Conservation (phyloP, 2,888 invertebrate genomes). For the Acleris laterana region DNA sequence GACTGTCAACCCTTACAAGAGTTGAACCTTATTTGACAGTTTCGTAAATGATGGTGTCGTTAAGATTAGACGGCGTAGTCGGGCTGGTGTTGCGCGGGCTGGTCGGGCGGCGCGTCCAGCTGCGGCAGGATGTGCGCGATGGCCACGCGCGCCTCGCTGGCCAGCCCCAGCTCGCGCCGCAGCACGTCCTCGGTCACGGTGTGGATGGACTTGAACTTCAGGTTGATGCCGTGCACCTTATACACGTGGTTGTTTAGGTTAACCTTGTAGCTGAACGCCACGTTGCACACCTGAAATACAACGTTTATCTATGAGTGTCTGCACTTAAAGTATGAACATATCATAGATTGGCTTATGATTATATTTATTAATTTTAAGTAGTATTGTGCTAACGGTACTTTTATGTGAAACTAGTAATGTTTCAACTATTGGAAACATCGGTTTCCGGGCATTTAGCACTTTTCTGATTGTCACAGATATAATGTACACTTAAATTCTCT, state of each 20-base stretch:
- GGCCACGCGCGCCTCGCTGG: constrained; percentile 63
- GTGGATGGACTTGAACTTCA: constrained; percentile 81
- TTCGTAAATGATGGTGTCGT: neutral
- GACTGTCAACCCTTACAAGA: too few relatives aligned
- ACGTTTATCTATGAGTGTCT: too few relatives aligned
- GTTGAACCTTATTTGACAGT: too few relatives aligned
- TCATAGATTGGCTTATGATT: too few relatives aligned
- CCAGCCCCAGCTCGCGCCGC: constrained; percentile 67
- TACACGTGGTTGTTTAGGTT: constrained; percentile 80
- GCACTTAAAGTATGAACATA: too few relatives aligned
- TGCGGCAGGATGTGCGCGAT: constrained; percentile 72
- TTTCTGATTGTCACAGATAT: too few relatives aligned
- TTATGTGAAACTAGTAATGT: too few relatives aligned
- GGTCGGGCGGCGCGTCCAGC: constrained; percentile 61
- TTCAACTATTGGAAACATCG: too few relatives aligned
- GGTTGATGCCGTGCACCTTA: constrained; percentile 77
- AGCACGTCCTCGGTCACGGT: constrained; percentile 75
- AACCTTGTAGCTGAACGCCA: constrained; percentile 81
- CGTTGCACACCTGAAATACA: constrained; percentile 72
- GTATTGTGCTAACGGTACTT: too few relatives aligned
- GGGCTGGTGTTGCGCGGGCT: constrained; percentile 2
- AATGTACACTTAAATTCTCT: too few relatives aligned
- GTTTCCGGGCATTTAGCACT: too few relatives aligned
- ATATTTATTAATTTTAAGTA: too few relatives aligned
- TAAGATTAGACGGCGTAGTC: constrained; percentile 41